These are phyloP conservation scores for Halocaridina rubra DNA, from an alignment of 2,888 invertebrate genomes.

Conservation along the genomic window DNA sequence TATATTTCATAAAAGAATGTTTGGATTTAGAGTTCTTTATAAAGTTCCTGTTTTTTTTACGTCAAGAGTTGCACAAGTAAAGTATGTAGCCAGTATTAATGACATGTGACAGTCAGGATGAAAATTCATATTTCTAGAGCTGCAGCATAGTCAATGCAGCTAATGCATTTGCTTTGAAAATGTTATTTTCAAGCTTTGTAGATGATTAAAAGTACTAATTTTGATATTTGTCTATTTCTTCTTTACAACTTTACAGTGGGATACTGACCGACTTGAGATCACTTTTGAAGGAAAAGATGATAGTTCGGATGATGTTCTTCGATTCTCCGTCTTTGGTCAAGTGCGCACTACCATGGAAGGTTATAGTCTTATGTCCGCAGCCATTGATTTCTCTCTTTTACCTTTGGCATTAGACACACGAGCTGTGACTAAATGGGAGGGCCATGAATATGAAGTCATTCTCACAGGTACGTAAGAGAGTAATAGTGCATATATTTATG, in stretches of 20 bases:
- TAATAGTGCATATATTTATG: background rate
- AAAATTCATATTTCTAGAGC: no score
- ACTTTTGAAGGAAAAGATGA: constrained; percentile 51
- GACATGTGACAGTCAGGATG: no score
- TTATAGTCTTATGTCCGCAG: constrained; percentile 45
- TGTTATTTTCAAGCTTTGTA: no score
- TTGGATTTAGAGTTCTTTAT: no score
- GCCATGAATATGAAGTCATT: constrained; percentile 37
- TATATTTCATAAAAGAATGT: no score
- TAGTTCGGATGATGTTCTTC: constrained; percentile 11
- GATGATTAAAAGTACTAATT: no score
- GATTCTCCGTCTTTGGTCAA: constrained; percentile 46
- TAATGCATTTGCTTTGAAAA: no score
- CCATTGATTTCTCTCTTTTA: constrained; percentile 19
- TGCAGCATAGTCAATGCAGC: no score
- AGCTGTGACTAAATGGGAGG: constrained; percentile 54
- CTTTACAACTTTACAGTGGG: constrained; percentile 33
- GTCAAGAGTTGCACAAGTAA: no score
- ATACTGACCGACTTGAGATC: constrained; percentile 47
- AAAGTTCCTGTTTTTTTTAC: no score
- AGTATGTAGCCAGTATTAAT: no score
- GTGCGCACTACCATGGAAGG: constrained; percentile 54
- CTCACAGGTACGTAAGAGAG: constrained; percentile 21
- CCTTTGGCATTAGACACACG: constrained; percentile 17
- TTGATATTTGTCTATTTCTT: background rate